Base-by-base conservation (phyloP, 2,888 invertebrate genomes). In the Nasonovia ribisnigri region DNA sequence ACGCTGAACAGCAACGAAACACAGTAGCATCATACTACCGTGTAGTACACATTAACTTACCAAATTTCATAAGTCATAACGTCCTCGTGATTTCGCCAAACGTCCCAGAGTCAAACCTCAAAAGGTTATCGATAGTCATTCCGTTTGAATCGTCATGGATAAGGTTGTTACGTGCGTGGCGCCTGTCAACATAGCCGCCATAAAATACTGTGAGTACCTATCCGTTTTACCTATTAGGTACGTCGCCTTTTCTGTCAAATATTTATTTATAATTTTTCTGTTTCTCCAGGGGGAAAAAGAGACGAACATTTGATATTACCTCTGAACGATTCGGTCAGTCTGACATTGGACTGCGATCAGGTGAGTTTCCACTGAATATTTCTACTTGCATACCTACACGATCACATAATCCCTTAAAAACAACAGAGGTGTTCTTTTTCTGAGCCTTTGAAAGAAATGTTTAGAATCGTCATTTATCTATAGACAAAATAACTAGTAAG, bases 151-250 rank as follows among this genome's bases (percentile, higher is more conserved):
- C 42, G n/a, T 6, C 5, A 93, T 93, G 93, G 87, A 90, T 43
- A 84, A 86, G 36, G 93, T 93, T 57, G 97, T 97, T 94, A 99
- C 99, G 24, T 98, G 98, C 95, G 96, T 97, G 94, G 99, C 99
- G 24, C 99, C 99, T 77, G 98, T 99, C 26, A 99, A 99, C 96
- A 99, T 99, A 95, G 99, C 99, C 84, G 98, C 99, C 0, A 98
- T 99, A 94, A 99, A 99, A 96, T 99, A 99, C 96, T 99, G 99
- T 98, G 96, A 96, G 97, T 96, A 95, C 88, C 94, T 46, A 13
- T 16, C 11, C 46, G 46, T 86, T 86, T 13, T 16, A 1, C 29
- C 13, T 46, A 46, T 46, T 46, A 10, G 10, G 46, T 46, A 10
- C 46, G 46, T 46, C 46, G 46, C 46, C 46, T 10, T 46, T 46